Conservation (phyloP, 2,888 invertebrate species). For the Adineta ricciae region DNA sequence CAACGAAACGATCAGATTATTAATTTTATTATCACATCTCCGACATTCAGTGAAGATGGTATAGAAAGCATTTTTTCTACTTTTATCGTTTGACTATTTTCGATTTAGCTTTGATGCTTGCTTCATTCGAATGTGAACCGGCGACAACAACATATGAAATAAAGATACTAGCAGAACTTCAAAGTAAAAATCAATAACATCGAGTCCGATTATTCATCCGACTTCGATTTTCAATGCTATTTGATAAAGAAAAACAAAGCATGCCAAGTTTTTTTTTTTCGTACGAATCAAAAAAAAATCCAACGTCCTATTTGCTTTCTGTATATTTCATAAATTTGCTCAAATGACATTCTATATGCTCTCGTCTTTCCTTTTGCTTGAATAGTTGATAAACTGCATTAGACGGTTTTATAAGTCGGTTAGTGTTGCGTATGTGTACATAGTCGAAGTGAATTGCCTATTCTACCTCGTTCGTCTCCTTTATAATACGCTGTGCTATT, state of each 20-base stretch:
- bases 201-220: too few relatives aligned
- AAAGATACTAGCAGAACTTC: not conserved
- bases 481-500: not conserved
- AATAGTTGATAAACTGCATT: not conserved
- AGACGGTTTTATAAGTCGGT: not conserved
- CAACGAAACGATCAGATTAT: not conserved
- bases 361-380: not conserved
- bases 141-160: not conserved
- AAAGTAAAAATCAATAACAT: not conserved
- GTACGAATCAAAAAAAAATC: too few relatives aligned
- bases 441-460: not conserved
- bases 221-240: too few relatives aligned
- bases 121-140: constrained; percentile 19
- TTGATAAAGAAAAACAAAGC: not conserved
- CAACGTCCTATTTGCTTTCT: not conserved
- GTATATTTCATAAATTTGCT: not conserved
- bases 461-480: not conserved
- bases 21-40: constrained; percentile 24
- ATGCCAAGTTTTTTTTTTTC: not conserved
- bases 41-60: constrained; percentile 28
- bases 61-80: not conserved
- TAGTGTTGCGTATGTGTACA: not conserved
- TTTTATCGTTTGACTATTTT: not conserved
- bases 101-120: not conserved
- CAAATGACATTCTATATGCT: not conserved